These are phyloP conservation scores for Eulithis testata DNA, from an alignment of 2,888 invertebrate species.

Conservation along the genomic window DNA sequence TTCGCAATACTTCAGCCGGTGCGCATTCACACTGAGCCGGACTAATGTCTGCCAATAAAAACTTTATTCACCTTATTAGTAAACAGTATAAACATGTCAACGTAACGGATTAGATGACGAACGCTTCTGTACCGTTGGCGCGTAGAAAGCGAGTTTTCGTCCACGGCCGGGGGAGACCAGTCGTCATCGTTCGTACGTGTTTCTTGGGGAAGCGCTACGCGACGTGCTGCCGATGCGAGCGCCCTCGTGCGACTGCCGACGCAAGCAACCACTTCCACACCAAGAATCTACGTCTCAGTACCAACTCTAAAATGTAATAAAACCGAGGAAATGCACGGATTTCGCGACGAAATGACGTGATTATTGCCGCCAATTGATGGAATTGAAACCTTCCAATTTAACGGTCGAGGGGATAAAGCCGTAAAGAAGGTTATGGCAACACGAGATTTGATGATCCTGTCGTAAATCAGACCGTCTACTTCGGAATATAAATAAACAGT, in stretches of 20 bases:
- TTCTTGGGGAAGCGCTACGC: slow-evolving; percentile 47
- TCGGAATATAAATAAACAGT: slow-evolving; percentile 19
- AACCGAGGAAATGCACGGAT: slow-evolving; percentile 64
- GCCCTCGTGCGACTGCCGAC: slow-evolving; percentile 74
- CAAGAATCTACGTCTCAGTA: slow-evolving; percentile 35
- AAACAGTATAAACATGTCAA: slow-evolving; percentile 69
- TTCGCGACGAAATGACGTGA: slow-evolving; percentile 55
- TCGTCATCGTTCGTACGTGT: slow-evolving; percentile 58
- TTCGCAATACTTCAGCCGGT: slow-evolving; percentile 78
- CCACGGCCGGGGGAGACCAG: slow-evolving; percentile 51
- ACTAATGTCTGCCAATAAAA: slow-evolving; percentile 64
- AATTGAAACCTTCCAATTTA: slow-evolving; percentile 43
- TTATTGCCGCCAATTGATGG: slow-evolving; percentile 55
- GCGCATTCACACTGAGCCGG: slow-evolving; percentile 66
- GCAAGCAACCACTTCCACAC: slow-evolving; percentile 40
- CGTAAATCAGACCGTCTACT: slow-evolving; percentile 26
- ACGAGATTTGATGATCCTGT: slow-evolving; percentile 34
- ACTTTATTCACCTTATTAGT: slow-evolving; percentile 63
- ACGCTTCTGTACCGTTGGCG: slow-evolving; percentile 64
- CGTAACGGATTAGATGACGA: slow-evolving; percentile 65
- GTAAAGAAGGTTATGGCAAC: slow-evolving; percentile 39
- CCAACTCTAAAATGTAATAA: slow-evolving; percentile 47
- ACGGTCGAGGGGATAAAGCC: slow-evolving; percentile 30
- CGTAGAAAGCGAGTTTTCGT: slow-evolving; percentile 71
- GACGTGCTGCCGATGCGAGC: slow-evolving; percentile 67